Evolutionary conservation across 2,113 vertebrate genomes (phyloP).

Genomic region (Neoarius graeffei): DNA sequence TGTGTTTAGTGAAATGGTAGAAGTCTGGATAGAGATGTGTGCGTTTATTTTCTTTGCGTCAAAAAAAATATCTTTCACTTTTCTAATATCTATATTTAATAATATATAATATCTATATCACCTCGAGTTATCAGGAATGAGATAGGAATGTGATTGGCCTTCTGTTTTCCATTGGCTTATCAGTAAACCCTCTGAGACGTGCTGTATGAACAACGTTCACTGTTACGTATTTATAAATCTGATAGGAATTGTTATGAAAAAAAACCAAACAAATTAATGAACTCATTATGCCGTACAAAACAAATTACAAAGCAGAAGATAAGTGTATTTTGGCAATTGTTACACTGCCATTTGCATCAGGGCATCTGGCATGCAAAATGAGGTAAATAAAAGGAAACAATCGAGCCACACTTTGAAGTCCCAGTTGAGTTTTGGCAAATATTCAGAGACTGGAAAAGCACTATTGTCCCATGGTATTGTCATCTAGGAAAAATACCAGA

Average conservation of each 20-base stretch:
- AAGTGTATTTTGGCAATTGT: conserved; percentile 25
- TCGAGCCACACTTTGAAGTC: conserved; percentile 38
- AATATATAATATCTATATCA: too few relatives aligned
- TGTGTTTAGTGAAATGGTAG: neutral
- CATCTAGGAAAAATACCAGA: conserved; percentile 31
- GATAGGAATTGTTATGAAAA: neutral
- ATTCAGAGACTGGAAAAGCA: conserved; percentile 41
- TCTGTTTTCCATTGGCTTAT: neutral
- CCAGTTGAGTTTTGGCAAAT: conserved; percentile 24
- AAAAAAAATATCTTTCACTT: neutral
- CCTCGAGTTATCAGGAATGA: too few relatives aligned
- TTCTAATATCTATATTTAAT: neutral
- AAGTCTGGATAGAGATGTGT: too few relatives aligned
- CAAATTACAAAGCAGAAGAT: neutral
- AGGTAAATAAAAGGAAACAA: conserved; percentile 44
- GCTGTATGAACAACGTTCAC: neutral
- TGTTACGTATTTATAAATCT: neutral
- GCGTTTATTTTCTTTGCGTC: too few relatives aligned
- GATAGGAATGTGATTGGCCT: neutral
- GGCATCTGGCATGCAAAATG: conserved; percentile 37
- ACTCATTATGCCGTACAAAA: neutral
- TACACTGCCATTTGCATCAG: conserved; percentile 2
- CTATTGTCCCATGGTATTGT: conserved; percentile 38
- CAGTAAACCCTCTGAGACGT: neutral
- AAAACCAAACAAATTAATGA: neutral